phyloP scores from a whole-genome alignment of 1,140 invertebrate species.

The Lanistes nyassanus region DNA sequence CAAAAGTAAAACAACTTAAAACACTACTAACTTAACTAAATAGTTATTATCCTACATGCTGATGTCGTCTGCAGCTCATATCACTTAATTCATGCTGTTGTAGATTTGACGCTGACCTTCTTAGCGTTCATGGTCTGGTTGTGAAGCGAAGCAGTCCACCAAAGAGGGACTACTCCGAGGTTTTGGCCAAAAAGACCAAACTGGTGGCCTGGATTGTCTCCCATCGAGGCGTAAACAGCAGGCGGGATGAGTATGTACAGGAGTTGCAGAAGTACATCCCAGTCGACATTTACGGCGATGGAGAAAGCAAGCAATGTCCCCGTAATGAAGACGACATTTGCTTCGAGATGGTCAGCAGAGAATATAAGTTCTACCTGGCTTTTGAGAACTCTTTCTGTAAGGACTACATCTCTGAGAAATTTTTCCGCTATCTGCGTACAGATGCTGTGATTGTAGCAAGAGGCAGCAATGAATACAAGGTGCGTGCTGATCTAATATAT shows the following conservation, averaged over 20 bases:
- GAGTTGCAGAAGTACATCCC: slow-evolving; percentile 69
- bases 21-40: too few relatives aligned
- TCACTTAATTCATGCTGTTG: not conserved
- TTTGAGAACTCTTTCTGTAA: slow-evolving; percentile 90
- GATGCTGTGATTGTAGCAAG: slow-evolving; percentile 79
- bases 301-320: slow-evolving; percentile 68
- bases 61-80: too few relatives aligned
- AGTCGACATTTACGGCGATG: slow-evolving; percentile 75
- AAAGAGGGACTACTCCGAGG: slow-evolving; percentile 14
- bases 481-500: slow-evolving; percentile 37
- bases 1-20: too few relatives aligned
- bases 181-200: slow-evolving; percentile 38
- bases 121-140: slow-evolving; percentile 28
- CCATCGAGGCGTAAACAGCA: slow-evolving; percentile 71
- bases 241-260: slow-evolving; percentile 69
- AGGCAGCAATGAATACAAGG: slow-evolving; percentile 72
- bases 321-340: slow-evolving; percentile 23
- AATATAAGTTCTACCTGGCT: too few relatives aligned
- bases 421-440: slow-evolving; percentile 72
- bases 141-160: too few relatives aligned
- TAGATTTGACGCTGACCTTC: slow-evolving; percentile 43
- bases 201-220: slow-evolving; percentile 74
- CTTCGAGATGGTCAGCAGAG: slow-evolving; percentile 12
- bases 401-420: slow-evolving; percentile 97
- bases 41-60: too few relatives aligned